Percentiles rank a stretch among this genome's conserved stretches.
Conservation (phyloP, 2,797 vertebrate species). For the Lagodon rhomboides region DNA sequence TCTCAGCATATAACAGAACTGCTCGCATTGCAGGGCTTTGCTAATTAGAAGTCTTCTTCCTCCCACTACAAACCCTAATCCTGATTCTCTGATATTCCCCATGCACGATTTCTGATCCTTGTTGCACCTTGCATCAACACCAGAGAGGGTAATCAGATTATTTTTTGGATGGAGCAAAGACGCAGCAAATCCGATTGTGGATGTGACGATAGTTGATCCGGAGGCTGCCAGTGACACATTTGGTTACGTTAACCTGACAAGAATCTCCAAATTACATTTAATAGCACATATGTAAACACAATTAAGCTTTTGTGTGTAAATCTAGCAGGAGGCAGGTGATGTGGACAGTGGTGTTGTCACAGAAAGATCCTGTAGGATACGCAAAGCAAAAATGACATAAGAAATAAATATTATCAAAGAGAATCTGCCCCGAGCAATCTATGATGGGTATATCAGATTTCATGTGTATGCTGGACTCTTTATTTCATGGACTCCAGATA, state of each 20-base stretch:
- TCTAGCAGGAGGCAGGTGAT: not conserved
- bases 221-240: conserved; percentile 21
- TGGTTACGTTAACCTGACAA: conserved; percentile 8
- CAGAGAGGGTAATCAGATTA: conserved; percentile 40
- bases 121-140: conserved; percentile 8
- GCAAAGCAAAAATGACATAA: conserved; percentile 3
- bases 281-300: conserved; percentile 26
- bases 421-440: conserved; percentile 7
- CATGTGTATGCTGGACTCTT: conserved; percentile 2
- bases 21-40: conserved; percentile 8
- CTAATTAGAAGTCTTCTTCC: conserved; percentile 52
- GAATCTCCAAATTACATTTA: conserved; percentile 26
- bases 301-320: conserved; percentile 15
- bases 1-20: conserved; percentile 37
- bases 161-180: conserved; percentile 32
- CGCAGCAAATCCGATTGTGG: conserved; percentile 29
- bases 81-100: conserved; percentile 40
- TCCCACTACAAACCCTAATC: conserved; percentile 46
- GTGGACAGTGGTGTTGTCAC: not conserved
- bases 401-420: conserved; percentile 17
- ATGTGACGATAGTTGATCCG: conserved; percentile 21
- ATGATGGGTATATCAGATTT: conserved; percentile 31
- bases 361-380: not conserved
- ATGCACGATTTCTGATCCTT: conserved; percentile 9
- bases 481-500: conserved; percentile 37